Evolutionary conservation across 2,888 invertebrate genomes (phyloP), one percentile per base, ranked within the genome.

Genomic region (Icerya purchasi): DNA sequence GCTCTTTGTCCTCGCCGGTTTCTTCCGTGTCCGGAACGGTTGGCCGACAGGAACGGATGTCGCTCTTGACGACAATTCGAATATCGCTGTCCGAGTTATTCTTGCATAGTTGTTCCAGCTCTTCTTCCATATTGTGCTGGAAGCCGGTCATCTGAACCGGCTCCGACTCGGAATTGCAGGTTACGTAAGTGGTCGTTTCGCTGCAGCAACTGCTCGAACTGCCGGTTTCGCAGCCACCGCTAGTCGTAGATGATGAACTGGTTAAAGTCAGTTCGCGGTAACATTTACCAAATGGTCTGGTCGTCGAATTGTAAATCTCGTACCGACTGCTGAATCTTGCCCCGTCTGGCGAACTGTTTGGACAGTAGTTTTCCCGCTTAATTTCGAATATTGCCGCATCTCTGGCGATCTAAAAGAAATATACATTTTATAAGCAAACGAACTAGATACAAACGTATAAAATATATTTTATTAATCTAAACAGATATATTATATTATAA

Each of bases 301-400:
- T 63, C 20, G 64, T 63, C 22, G 62, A 62, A 24, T 63, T 63
- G 59, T 64, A 64, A 55, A 64, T 64, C 57, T 64, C 63, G 61
- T 64, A 64, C 50, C 62, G 62, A 52, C 64, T 64, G 20, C 61
- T 57, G 51, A 62, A 60, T 53, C 61, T 56, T n/a, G 56, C 20
- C n/a, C 60, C 60, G 21, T 60, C 60, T 18, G 24, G 2, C 3
- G 56, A 56, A 19, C 54, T 50, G n/a, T n/a, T n/a, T n/a, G n/a
- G n/a, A 14, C 36, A 36, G 14, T 14, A 36, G 14, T 36, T 36
- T 56, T 60, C 60, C 22, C 60, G 60, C 56, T 60, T 60, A 22
- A 60, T 60, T 22, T 60, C 60, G 56, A 60, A 60, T n/a, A 60
- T 60, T 24, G 60, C 60, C 53, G 60, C 60, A 19, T 60, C 60